phyloP scores from a whole-genome alignment of 2,113 vertebrate genomes.

The Struthio camelus region DNA sequence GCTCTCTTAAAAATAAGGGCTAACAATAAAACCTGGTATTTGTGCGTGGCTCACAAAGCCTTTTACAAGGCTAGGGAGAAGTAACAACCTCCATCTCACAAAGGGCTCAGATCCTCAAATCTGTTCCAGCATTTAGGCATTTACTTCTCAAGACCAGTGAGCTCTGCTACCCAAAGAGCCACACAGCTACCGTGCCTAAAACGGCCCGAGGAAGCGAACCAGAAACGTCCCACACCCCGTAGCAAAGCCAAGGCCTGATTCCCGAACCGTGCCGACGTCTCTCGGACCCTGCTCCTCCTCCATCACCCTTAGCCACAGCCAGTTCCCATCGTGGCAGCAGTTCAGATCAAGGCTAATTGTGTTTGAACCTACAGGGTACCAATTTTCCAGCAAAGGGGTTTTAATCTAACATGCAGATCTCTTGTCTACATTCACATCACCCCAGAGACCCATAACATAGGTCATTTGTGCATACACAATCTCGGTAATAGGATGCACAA shows the following conservation, averaged over 20 bases:
- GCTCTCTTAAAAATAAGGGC: background rate
- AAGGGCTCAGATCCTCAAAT: background rate
- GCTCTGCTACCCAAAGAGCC: background rate
- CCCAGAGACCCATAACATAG: slow-evolving; percentile 64
- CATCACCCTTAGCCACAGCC: background rate
- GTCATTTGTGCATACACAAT: slow-evolving; percentile 70
- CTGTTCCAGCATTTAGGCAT: background rate
- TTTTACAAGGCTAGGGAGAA: rapidly evolving
- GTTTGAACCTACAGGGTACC: slow-evolving; percentile 62
- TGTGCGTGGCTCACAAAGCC: background rate
- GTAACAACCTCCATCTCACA: background rate
- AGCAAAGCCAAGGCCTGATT: background rate
- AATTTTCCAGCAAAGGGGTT: slow-evolving; percentile 68
- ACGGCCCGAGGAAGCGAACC: rapidly evolving
- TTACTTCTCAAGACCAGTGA: background rate
- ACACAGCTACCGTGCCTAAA: rapidly evolving
- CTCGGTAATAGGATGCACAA: slow-evolving; percentile 65
- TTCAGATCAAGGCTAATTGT: slow-evolving; percentile 58
- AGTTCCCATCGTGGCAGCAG: background rate
- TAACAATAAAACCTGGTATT: background rate
- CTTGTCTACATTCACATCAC: slow-evolving; percentile 66
- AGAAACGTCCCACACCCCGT: rapidly evolving
- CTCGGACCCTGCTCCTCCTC: background rate
- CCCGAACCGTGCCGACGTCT: background rate
- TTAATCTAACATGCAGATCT: slow-evolving; percentile 72